These are phyloP conservation scores for Trichogramma dendrolimi DNA, from an alignment of 2,888 invertebrate species.

Conservation along the genomic window DNA sequence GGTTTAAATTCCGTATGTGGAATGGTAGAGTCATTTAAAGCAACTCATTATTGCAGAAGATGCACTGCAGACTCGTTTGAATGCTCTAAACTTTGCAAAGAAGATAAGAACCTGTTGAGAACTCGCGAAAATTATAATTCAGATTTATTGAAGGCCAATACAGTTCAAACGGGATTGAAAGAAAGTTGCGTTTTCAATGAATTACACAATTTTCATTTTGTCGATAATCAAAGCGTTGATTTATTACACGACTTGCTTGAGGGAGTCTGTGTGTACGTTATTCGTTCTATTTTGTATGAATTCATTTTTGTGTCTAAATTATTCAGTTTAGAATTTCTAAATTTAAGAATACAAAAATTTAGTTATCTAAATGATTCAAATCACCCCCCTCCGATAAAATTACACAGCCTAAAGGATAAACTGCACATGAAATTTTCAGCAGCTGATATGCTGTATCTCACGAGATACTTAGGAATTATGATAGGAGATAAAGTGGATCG, in stretches of 20 bases:
- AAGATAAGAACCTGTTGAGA: constrained; percentile 19
- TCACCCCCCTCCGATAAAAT: neutral
- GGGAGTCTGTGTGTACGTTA: constrained; percentile 18
- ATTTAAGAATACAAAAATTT: constrained; percentile 7
- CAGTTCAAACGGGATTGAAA: constrained; percentile 12
- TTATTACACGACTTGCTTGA: constrained; percentile 24
- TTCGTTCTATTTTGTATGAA: constrained; percentile 6
- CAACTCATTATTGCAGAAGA: constrained; percentile 35
- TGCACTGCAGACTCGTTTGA: constrained; percentile 31
- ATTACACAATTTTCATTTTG: constrained; percentile 15
- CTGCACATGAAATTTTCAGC: neutral
- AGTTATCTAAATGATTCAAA: neutral
- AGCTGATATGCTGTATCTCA: constrained; percentile 8
- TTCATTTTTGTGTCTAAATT: constrained; percentile 3
- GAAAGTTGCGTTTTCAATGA: constrained; percentile 18
- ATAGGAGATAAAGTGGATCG: constrained; percentile 8
- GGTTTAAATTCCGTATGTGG: constrained; percentile 32
- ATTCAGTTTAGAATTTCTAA: constrained; percentile 9
- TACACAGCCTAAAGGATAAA: constrained; percentile 2
- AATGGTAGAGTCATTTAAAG: constrained; percentile 30
- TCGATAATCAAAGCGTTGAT: constrained; percentile 17
- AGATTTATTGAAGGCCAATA: constrained; percentile 13
- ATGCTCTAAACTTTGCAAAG: constrained; percentile 21
- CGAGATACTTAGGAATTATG: constrained; percentile 8
- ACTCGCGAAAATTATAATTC: constrained; percentile 5